A percentile compares a stretch with the other conserved stretches of the same genome.
Conservation (phyloP, 2,113 vertebrate genomes). For the Odontophorus gujanensis region DNA sequence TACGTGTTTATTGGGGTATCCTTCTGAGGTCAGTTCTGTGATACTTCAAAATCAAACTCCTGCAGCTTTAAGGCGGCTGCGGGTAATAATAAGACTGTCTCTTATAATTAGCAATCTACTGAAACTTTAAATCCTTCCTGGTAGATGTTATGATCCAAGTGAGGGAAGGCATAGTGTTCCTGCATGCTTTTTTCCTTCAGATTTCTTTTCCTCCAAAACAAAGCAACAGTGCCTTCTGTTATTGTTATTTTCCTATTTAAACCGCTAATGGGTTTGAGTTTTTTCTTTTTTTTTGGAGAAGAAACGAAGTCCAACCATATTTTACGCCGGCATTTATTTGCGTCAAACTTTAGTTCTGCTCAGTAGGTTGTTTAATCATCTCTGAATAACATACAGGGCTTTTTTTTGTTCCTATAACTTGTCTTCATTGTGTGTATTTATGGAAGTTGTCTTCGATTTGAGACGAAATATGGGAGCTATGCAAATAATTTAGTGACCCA, state of each 20-base stretch:
- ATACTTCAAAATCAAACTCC: slow-evolving; percentile 1
- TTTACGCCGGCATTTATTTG: slow-evolving; percentile 51
- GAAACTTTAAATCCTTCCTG: slow-evolving; percentile 60
- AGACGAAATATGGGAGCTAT: slow-evolving; percentile 29
- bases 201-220: background rate
- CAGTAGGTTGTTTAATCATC: slow-evolving; percentile 36
- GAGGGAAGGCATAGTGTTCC: background rate
- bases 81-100: slow-evolving; percentile 26
- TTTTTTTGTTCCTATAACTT: slow-evolving; percentile 26
- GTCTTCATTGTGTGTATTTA: slow-evolving; percentile 14
- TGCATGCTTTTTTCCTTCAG: background rate
- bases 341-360: slow-evolving; percentile 62
- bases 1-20: background rate
- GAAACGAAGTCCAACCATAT: slow-evolving; percentile 46
- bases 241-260: slow-evolving; percentile 9
- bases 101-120: slow-evolving; percentile 47
- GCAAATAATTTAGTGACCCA: slow-evolving; percentile 48
- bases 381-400: background rate
- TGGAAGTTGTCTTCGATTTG: slow-evolving; percentile 43
- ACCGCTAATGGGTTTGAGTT: slow-evolving; percentile 26
- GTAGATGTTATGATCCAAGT: background rate
- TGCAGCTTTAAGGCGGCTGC: slow-evolving; percentile 54
- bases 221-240: background rate
- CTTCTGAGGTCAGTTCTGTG: slow-evolving; percentile 8
- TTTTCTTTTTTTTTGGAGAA: background rate